Base-by-base conservation (phyloP, 2,888 invertebrate species). In the Andrena dorsata region DNA sequence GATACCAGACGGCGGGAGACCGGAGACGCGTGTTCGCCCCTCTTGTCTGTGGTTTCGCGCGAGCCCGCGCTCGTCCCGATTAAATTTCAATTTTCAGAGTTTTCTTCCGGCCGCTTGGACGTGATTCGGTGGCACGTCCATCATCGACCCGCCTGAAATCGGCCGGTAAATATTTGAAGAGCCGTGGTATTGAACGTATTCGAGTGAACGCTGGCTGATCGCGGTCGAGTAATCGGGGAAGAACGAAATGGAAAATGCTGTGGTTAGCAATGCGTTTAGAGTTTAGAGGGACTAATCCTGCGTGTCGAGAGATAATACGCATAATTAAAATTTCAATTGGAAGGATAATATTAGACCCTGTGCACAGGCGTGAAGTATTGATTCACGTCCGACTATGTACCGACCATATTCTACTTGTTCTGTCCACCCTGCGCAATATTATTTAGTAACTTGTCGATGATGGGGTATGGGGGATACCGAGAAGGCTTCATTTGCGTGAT, bases 31-130 rank as follows among this genome's bases (percentile, higher is more conserved):
- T 41, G 41, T 16, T 68, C 23, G 20, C 20, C 3, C 51, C 49
- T 51, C 35, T 69, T 3, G 51, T 41, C 51, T 41, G 20, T 28
- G 32, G 26, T 75, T 47, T 32, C 41, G 68, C 30, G 6, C 16
- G 49, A 16, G 23, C 56, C 26, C 2, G 10, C 16, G 49, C 2
- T 28, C 35, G 13, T 26, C 63, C 30, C n/a, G 66, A 74, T 73
- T 53, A 80, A 71, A 71, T 78, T 71, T 78, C 80, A 71, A 78
- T 80, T 71, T 71, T 16, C 30, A 53, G 47, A 49, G 26, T 70
- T 53, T 56, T 26, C 23, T 13, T 5, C 4, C 30, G n/a, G 26
- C 3, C 20, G 7, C 35, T 10, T 6, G 32, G 1, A 26, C 76
- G 30, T 60, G 74, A 60, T 66, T 49, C 66, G 32, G 32, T 30